Percentiles rank a stretch among this genome's conserved stretches.
Conservation (phyloP, 2,113 vertebrate species). For the Oreochromis niloticus region DNA sequence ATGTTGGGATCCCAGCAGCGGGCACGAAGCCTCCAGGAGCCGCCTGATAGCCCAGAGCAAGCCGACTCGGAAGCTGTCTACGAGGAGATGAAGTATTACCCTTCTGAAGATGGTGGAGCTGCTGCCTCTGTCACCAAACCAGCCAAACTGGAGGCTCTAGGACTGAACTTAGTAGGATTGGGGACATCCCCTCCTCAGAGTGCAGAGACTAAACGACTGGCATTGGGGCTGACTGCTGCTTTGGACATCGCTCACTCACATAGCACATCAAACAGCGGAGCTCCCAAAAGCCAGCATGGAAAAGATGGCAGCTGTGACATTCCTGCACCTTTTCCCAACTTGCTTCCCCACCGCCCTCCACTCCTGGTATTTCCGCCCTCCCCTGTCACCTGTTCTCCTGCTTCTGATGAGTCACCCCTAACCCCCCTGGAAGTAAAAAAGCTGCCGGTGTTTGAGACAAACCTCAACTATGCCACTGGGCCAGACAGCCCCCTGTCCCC, state of each 20-base stretch:
- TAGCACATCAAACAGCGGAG: background rate
- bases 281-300: constrained; percentile 29
- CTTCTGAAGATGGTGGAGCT: constrained; percentile 71
- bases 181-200: constrained; percentile 33
- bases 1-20: constrained; percentile 82
- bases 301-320: constrained; percentile 82
- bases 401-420: constrained; percentile 92
- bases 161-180: constrained; percentile 37
- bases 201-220: constrained; percentile 33
- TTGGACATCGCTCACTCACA: constrained; percentile 26
- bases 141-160: constrained; percentile 48
- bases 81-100: constrained; percentile 94
- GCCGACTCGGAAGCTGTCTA: constrained; percentile 84
- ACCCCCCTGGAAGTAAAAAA: constrained; percentile 95
- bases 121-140: constrained; percentile 22
- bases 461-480: constrained; percentile 83
- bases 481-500: constrained; percentile 85
- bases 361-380: constrained; percentile 92
- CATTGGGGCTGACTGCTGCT: background rate
- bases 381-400: constrained; percentile 90
- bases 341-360: constrained; percentile 90
- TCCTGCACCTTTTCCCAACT: constrained; percentile 92
- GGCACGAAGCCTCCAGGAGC: constrained; percentile 66
- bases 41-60: constrained; percentile 76
- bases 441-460: constrained; percentile 90